Percentiles rank a stretch among this genome's conserved stretches.
Evolutionary conservation across 2,888 invertebrate genomes (phyloP).

Genomic region (Muscina levida): DNA sequence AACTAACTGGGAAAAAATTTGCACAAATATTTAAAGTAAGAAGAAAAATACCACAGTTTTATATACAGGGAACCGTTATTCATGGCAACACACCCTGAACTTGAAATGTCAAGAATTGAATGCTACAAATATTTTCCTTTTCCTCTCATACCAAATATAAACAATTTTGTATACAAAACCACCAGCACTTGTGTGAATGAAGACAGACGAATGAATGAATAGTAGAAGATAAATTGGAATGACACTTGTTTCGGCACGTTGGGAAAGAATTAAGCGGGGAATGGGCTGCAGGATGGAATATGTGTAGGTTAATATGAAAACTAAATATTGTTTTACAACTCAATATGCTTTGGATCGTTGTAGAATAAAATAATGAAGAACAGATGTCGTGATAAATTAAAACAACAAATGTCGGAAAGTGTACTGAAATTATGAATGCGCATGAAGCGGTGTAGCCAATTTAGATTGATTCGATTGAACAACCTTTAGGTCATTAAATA

Average conservation of each 20-base stretch:
- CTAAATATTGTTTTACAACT: background rate
- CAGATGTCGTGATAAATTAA: conserved; percentile 4
- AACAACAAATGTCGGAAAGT: background rate
- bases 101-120: conserved; percentile 56
- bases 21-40: too few species aligned
- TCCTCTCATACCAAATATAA: background rate
- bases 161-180: conserved; percentile 18
- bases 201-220: conserved; percentile 4
- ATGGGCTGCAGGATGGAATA: too few species aligned
- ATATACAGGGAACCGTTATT: too few species aligned
- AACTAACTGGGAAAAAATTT: too few species aligned
- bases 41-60: too few species aligned
- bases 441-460: background rate
- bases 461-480: too few species aligned
- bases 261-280: too few species aligned
- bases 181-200: conserved; percentile 6
- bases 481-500: too few species aligned
- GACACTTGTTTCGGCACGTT: conserved; percentile 13
- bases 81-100: conserved; percentile 47
- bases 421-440: background rate
- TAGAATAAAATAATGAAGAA: conserved; percentile 13
- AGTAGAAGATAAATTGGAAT: conserved; percentile 17
- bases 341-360: conserved; percentile 1
- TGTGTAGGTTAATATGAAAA: background rate
- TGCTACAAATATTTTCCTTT: conserved; percentile 21